A percentile compares a stretch with the other conserved stretches of the same genome.
These are phyloP conservation scores for Hoplostethus atlanticus DNA, from an alignment of 2,797 vertebrate genomes.

Conservation along the genomic window DNA sequence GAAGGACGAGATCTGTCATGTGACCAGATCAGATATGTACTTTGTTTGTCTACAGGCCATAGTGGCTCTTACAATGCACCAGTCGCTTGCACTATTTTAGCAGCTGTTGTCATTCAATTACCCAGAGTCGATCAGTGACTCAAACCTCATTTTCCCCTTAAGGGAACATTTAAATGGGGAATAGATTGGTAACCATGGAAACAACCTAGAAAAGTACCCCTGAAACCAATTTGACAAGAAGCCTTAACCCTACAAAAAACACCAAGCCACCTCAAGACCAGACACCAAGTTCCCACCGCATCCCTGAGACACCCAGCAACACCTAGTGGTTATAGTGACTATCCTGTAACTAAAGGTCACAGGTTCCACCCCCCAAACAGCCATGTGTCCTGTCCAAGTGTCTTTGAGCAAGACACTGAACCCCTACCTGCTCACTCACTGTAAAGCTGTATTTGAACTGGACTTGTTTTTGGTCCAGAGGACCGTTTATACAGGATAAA, in stretches of 20 bases:
- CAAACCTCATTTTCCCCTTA: conserved; percentile 38
- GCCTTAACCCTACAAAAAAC: neutral
- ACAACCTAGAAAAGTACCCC: conserved; percentile 8
- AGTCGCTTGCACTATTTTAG: neutral
- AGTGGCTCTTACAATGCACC: too few species aligned
- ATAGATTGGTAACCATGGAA: conserved; percentile 56
- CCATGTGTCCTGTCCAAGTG: too few species aligned
- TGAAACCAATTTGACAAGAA: conserved; percentile 35
- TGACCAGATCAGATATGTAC: conserved; percentile 73
- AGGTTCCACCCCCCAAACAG: neutral
- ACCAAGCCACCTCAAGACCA: conserved; percentile 19
- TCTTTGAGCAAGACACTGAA: too few species aligned
- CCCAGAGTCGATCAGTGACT: conserved; percentile 59
- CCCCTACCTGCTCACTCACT: too few species aligned
- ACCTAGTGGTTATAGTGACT: neutral
- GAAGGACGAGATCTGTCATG: conserved; percentile 70
- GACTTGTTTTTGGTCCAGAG: too few species aligned
- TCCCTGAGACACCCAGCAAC: neutral
- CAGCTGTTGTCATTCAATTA: conserved; percentile 57
- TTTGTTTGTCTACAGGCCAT: too few species aligned
- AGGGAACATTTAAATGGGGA: conserved; percentile 56
- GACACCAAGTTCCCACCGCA: neutral
- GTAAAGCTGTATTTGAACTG: too few species aligned
- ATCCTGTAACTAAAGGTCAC: neutral
- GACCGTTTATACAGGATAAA: too few species aligned